Percentiles rank a stretch among this genome's conserved stretches.
These are phyloP conservation scores for Zoanthus sansibaricus DNA, from an alignment of 92 coral and sea anemone species.

Conservation along the genomic window DNA sequence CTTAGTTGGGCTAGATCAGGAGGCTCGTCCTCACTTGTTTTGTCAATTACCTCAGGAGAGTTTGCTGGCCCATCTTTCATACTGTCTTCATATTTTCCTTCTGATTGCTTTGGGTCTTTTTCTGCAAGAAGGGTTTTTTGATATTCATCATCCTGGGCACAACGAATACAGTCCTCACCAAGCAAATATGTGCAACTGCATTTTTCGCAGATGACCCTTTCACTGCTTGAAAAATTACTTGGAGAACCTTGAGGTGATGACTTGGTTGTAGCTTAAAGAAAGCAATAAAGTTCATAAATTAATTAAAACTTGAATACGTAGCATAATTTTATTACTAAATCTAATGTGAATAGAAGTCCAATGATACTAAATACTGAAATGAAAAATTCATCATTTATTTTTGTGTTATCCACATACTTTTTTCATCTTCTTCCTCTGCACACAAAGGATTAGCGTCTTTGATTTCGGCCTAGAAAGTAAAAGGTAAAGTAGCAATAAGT, in stretches of 20 bases:
- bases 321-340: neutral
- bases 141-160: neutral
- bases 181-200: constrained; percentile 20
- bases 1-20: neutral
- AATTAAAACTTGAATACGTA: neutral
- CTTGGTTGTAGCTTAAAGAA: neutral
- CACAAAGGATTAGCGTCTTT: constrained; percentile 1
- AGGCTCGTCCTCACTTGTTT: neutral
- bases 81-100: neutral
- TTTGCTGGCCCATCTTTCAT: neutral
- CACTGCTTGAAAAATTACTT: constrained; percentile 12
- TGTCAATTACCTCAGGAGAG: neutral
- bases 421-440: neutral
- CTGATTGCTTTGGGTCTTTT: neutral
- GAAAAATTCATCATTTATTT: neutral
- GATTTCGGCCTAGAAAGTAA: constrained; percentile 6
- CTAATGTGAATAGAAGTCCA: neutral
- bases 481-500: neutral
- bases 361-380: neutral
- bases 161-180: neutral
- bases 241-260: neutral
- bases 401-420: neutral
- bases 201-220: constrained; percentile 21
- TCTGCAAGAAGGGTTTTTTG: constrained; percentile 7
- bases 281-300: neutral